A percentile compares a stretch with the other conserved stretches of the same genome.
Conservation (phyloP, 2,797 vertebrate genomes). For the Labeo calbasu region DNA sequence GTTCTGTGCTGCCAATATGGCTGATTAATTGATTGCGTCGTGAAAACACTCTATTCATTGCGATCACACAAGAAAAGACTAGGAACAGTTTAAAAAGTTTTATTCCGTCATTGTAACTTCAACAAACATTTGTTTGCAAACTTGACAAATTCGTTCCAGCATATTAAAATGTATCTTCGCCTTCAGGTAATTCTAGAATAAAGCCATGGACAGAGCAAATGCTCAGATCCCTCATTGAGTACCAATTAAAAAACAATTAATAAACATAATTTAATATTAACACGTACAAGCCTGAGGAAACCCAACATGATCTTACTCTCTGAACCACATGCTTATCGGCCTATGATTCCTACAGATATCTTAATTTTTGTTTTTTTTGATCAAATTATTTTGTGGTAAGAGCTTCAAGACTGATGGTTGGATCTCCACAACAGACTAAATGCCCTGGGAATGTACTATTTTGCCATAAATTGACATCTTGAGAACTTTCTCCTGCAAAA, state of each 20-base stretch:
- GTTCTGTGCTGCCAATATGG: too few species aligned
- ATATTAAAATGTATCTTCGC: constrained; percentile 34
- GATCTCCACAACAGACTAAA: not conserved
- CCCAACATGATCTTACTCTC: not conserved
- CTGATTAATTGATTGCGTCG: too few species aligned
- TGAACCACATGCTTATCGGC: not conserved
- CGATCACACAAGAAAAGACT: not conserved
- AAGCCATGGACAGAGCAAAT: constrained; percentile 22
- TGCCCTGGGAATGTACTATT: constrained; percentile 7
- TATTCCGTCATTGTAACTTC: constrained; percentile 63
- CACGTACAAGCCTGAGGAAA: not conserved
- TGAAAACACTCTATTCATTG: not conserved
- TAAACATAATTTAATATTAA: constrained; percentile 25
- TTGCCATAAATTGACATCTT: not conserved
- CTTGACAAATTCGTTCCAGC: constrained; percentile 32
- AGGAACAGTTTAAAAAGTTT: constrained; percentile 66
- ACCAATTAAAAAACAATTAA: constrained; percentile 34
- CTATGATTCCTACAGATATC: not conserved
- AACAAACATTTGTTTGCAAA: constrained; percentile 22
- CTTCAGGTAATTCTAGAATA: constrained; percentile 7
- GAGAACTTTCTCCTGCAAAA: constrained; percentile 52
- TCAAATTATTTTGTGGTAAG: not conserved
- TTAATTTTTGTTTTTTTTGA: not conserved
- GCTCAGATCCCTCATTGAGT: constrained; percentile 22
- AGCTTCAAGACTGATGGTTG: not conserved